Conservation (phyloP, 1,140 invertebrate species). For the Atta colombica region DNA sequence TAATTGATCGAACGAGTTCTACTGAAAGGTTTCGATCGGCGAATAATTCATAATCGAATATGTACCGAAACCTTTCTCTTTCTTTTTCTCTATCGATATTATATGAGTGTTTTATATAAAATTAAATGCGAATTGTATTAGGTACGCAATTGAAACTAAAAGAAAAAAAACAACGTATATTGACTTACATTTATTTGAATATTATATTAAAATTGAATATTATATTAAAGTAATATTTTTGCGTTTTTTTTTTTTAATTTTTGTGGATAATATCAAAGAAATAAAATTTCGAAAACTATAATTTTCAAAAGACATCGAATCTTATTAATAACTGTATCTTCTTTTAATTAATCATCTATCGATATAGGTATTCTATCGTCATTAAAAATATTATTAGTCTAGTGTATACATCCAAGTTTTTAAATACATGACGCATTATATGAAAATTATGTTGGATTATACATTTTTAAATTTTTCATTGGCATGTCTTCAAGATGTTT, state of each 20-base stretch:
- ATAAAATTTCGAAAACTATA: neutral
- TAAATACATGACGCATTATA: neutral
- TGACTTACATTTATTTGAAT: neutral
- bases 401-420: neutral
- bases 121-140: neutral
- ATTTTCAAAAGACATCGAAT: neutral
- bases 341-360: neutral
- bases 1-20: constrained; percentile 9
- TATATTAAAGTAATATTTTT: neutral
- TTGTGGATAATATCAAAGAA: neutral
- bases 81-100: neutral
- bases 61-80: neutral
- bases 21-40: constrained; percentile 30
- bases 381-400: neutral
- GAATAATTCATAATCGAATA: constrained; percentile 43
- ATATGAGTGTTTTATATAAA: constrained; percentile 3
- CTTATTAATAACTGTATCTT: neutral
- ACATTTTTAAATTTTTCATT: constrained; percentile 30
- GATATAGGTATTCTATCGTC: neutral
- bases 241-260: neutral
- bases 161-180: neutral
- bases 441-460: neutral
- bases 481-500: constrained; percentile 9
- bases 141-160: neutral
- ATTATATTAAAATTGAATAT: constrained; percentile 23